Base-by-base conservation (phyloP, 1,140 invertebrate genomes). In the Eumeta japonica region DNA sequence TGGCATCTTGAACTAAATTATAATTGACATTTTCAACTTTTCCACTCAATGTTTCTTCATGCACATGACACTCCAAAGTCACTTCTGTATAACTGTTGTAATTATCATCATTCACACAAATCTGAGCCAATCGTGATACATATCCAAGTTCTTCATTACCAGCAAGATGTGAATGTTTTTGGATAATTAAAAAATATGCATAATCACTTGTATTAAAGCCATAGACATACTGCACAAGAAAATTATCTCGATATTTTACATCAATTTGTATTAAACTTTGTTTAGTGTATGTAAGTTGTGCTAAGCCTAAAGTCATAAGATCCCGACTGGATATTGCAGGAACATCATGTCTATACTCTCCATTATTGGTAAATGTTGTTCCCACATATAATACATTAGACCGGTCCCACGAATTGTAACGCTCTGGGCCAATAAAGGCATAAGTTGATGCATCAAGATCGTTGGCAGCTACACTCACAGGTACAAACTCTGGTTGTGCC, bases 51-150 rank as follows among this genome's bases (percentile, higher is more conserved):
- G 53, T 52, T 47, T 60, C 61, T 57, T 71, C 66, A 35, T 47
- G 50, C 28, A 84, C 82, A 31, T 79, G 74, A 59, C 94, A 97
- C 62, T 92, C 85, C 14, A 97, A 73, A 2, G 92, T 94, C 16
- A 97, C 88, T 77, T 98, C 95, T 0, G 92, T 93, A 64, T 98
- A 98, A 62, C 87, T 91, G 59, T 95, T 91, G 65, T 94, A 97
- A 60, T 93, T 92, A 1, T 88, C 82, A 77, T 98, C 95, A 48
- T 86, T 90, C 16, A 95, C 92, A 73, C 95, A 98, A 31, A 91
- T 92, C n/a, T 94, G 80, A 0, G 92, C 89, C 43, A 97, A 73
- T 16, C 94, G 83, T 0, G 93, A 90, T 16, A 93, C 85, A 76
- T 94, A 97, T 3, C 92, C 92, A 15, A 83, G 75, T 61, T 94